Evolutionary conservation across 2,113 vertebrate genomes (phyloP).

Genomic region (Echinops telfairi): DNA sequence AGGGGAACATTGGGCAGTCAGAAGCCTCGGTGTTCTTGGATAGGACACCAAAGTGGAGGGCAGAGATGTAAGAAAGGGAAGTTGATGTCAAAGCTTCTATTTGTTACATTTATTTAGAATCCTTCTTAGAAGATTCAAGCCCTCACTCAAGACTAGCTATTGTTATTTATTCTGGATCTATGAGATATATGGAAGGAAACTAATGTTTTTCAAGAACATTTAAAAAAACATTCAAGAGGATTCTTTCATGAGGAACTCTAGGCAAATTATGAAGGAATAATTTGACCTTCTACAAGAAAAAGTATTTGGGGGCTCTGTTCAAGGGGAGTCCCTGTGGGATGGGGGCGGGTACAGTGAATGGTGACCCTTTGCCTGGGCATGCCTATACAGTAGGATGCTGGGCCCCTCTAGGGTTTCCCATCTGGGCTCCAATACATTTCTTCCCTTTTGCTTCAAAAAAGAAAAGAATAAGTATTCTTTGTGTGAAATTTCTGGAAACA

Average conservation of each 20-base stretch:
- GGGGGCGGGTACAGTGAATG: too few species aligned
- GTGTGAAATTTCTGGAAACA: not conserved
- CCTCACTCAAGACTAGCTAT: not conserved
- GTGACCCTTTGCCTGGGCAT: too few species aligned
- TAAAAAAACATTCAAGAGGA: not conserved
- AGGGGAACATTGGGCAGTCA: not conserved
- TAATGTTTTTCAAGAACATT: not conserved
- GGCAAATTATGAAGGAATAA: not conserved
- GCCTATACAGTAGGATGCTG: too few species aligned
- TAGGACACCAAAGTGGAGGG: not conserved
- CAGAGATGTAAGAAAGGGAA: not conserved
- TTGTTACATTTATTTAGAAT: slow-evolving; percentile 42
- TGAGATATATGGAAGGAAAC: not conserved
- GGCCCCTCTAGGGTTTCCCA: too few species aligned
- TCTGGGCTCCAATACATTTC: too few species aligned
- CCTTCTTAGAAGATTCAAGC: not conserved
- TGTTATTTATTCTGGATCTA: not conserved
- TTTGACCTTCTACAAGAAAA: slow-evolving; percentile 10
- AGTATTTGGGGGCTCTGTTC: too few species aligned
- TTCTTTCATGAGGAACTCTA: not conserved
- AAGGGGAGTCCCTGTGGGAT: too few species aligned
- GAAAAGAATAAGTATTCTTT: not conserved
- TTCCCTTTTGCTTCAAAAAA: not conserved
- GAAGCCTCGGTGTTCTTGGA: not conserved
- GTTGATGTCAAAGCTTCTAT: not conserved